Conservation (phyloP, 1,140 invertebrate species). For the Drosophila bocki region DNA sequence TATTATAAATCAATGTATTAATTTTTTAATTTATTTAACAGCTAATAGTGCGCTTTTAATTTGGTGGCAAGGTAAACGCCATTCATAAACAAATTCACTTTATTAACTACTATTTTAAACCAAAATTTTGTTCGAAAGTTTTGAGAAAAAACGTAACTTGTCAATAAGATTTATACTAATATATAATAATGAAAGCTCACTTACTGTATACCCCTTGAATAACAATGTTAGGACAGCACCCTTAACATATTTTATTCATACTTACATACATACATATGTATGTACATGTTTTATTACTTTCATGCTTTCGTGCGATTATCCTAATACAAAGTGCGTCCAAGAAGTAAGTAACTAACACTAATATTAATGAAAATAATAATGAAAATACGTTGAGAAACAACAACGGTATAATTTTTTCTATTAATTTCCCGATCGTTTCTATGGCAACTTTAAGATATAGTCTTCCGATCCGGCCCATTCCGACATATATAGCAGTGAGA, state of each 20-base stretch:
- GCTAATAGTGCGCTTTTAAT: slow-evolving; percentile 71
- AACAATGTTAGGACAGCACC: neutral
- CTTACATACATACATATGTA: neutral
- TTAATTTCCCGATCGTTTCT: too few species aligned
- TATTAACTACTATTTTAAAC: neutral
- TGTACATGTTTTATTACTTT: slow-evolving; percentile 4
- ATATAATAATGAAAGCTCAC: neutral
- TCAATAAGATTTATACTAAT: neutral
- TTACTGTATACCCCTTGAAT: neutral
- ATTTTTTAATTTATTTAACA: slow-evolving; percentile 55
- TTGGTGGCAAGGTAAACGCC: slow-evolving; percentile 79
- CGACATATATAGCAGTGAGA: too few species aligned
- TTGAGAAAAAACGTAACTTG: neutral
- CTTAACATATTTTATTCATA: neutral
- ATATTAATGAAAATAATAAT: too few species aligned
- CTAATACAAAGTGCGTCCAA: slow-evolving; percentile 68
- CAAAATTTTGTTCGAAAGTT: neutral
- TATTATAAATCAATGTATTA: neutral
- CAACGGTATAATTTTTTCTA: too few species aligned
- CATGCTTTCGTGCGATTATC: slow-evolving; percentile 32
- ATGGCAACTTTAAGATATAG: too few species aligned
- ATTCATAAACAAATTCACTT: neutral
- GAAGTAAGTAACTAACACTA: slow-evolving; percentile 70
- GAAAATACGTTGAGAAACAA: too few species aligned
- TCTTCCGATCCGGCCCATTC: too few species aligned